Evolutionary conservation across 2,113 vertebrate species (phyloP).

Genomic region (Galemys pyrenaicus): DNA sequence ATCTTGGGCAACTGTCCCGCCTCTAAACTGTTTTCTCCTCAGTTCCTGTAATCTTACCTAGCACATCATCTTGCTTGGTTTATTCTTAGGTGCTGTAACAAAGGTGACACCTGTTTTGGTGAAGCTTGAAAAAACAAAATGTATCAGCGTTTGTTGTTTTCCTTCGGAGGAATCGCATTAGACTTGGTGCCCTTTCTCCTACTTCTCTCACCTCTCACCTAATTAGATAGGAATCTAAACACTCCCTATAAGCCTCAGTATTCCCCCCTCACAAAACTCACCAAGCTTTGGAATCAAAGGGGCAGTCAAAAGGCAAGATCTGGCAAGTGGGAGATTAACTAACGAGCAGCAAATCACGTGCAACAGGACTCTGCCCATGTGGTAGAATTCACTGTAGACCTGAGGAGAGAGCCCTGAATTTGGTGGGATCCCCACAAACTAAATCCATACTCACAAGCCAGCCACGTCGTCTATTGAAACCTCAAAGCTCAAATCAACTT

Average conservation of each 20-base stretch:
- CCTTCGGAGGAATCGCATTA: not conserved
- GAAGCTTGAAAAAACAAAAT: not conserved
- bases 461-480: not conserved
- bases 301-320: not conserved
- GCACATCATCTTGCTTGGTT: not conserved
- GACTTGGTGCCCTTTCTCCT: conserved; percentile 41
- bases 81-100: not conserved
- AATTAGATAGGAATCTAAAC: conserved; percentile 15
- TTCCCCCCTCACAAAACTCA: not conserved
- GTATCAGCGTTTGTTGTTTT: not conserved
- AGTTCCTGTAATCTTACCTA: not conserved
- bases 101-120: rapidly evolving
- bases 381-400: not conserved
- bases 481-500: not conserved
- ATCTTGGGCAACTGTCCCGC: not conserved
- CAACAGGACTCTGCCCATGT: not conserved
- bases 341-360: not conserved
- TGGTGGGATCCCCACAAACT: not conserved
- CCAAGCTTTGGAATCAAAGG: not conserved
- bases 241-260: not conserved
- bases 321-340: not conserved
- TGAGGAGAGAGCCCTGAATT: not conserved
- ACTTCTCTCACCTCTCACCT: conserved; percentile 34
- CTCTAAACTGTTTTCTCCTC: not conserved
- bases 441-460: not conserved